A percentile compares a stretch with the other conserved stretches of the same genome.
Conservation (phyloP, 2,888 invertebrate species). For the Lottia gigantea region DNA sequence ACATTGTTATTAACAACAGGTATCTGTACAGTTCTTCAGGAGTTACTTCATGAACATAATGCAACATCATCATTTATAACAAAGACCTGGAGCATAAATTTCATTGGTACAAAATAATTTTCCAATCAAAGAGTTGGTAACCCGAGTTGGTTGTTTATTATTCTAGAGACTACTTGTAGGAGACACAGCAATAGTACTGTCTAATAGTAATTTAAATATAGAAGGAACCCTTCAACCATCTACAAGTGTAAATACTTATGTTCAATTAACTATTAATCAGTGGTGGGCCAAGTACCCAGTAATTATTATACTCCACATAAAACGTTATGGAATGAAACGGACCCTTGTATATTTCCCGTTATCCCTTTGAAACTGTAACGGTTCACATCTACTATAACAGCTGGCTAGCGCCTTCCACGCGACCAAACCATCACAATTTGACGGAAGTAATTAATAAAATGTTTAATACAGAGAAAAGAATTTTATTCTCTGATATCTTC, state of each 20-base stretch:
- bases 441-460: slow-evolving; percentile 11
- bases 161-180: not conserved
- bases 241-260: slow-evolving; percentile 8
- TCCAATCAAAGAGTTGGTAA: no score
- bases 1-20: no score
- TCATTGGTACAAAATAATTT: no score
- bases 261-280: slow-evolving; percentile 4
- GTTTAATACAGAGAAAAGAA: not conserved
- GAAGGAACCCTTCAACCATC: not conserved
- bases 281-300: not conserved
- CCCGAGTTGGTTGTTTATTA: no score
- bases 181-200: not conserved
- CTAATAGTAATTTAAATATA: not conserved
- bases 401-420: slow-evolving; percentile 3
- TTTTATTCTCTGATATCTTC: not conserved
- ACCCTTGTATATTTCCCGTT: slow-evolving; percentile 7
- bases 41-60: no score
- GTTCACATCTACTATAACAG: slow-evolving; percentile 1
- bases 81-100: no score
- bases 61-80: no score
- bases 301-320: not conserved
- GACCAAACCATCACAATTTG: slow-evolving; percentile 6
- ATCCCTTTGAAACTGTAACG: slow-evolving; percentile 4
- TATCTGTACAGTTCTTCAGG: no score
- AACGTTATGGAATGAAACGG: slow-evolving; percentile 5